Percentiles rank a stretch among this genome's conserved stretches.
Evolutionary conservation across 2,888 invertebrate species (phyloP).

Genomic region (Steinernema hermaphroditum): DNA sequence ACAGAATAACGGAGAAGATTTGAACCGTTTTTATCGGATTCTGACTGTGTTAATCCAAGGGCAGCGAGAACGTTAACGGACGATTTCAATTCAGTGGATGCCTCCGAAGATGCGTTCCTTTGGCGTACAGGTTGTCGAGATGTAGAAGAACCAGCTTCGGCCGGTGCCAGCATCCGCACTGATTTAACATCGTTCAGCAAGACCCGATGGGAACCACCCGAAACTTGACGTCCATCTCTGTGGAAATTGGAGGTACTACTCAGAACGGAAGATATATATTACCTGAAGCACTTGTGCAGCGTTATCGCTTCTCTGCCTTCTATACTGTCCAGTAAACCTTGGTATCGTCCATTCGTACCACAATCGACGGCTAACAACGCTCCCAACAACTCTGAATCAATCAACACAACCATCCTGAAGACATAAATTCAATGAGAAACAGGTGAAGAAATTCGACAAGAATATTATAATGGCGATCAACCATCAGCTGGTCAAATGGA

Average conservation of each 20-base stretch:
- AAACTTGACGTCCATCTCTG: conserved; percentile 16
- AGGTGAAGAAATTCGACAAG: conserved; percentile 33
- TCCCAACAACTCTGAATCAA: conserved; percentile 43
- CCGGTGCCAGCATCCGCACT: conserved; percentile 10
- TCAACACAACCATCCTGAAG: conserved; percentile 13
- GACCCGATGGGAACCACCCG: not conserved
- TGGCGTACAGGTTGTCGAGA: not conserved
- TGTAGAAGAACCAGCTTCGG: not conserved
- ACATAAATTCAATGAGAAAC: not conserved
- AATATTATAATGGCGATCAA: conserved; percentile 20
- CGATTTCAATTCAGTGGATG: not conserved
- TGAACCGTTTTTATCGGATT: not conserved
- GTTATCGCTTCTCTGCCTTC: conserved; percentile 11
- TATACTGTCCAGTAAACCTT: conserved; percentile 30
- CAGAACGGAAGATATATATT: not conserved
- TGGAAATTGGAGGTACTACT: not conserved
- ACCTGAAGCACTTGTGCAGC: conserved; percentile 16
- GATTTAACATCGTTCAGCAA: not conserved
- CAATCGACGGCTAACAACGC: conserved; percentile 50
- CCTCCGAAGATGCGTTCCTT: not conserved
- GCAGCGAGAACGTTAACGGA: not conserved
- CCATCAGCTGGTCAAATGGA: conserved; percentile 8
- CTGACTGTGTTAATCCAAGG: not conserved
- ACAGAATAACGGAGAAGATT: not conserved
- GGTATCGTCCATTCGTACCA: conserved; percentile 44